Conservation (phyloP, 2,113 vertebrate species). For the Actinemys pallida region DNA sequence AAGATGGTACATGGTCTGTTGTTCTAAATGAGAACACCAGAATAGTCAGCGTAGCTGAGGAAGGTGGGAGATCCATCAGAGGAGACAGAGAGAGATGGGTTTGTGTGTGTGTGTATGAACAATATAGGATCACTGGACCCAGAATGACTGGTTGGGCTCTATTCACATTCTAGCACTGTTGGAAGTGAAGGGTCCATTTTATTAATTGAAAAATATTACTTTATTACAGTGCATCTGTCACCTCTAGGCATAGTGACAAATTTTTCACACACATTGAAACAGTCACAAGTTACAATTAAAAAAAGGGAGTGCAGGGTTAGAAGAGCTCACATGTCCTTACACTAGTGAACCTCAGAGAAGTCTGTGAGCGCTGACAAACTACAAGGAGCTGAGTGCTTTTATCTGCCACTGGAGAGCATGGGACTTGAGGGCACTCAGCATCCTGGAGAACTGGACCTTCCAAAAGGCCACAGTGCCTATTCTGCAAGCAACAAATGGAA, state of each 20-base stretch:
- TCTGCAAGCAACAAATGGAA: background rate
- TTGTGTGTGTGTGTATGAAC: background rate
- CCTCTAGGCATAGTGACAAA: background rate
- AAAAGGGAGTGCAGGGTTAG: background rate
- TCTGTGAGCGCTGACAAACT: background rate
- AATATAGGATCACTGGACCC: background rate
- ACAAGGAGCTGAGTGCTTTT: background rate
- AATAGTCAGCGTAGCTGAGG: background rate
- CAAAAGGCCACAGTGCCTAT: background rate
- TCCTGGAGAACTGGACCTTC: background rate
- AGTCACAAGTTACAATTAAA: background rate
- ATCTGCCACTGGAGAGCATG: background rate
- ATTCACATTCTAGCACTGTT: background rate
- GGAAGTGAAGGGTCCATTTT: background rate
- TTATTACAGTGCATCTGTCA: background rate
- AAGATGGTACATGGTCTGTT: background rate
- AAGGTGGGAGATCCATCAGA: background rate
- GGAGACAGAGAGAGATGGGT: background rate
- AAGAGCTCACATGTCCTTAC: background rate
- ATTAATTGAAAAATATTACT: background rate
- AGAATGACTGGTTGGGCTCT: background rate
- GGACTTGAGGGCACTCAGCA: background rate
- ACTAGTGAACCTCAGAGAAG: background rate
- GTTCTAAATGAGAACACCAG: background rate
- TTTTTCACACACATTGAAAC: background rate